phyloP scores from a whole-genome alignment of 2,113 vertebrate species.

The Hirundichthys speculiger region DNA sequence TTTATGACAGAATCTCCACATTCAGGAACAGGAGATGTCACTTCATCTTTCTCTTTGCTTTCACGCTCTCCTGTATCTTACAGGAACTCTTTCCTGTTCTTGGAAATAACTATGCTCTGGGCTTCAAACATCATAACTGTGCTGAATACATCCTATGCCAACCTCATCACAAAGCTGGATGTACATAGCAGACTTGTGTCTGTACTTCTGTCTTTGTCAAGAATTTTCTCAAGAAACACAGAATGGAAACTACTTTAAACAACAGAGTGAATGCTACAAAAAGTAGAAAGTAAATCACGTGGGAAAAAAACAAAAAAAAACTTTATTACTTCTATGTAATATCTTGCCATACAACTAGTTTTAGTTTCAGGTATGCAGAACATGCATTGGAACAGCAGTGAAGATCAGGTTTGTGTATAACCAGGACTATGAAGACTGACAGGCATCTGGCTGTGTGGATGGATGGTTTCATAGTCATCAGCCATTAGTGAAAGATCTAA shows the following conservation, averaged over 20 bases:
- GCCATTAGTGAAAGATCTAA: too few species aligned
- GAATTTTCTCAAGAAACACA: background rate
- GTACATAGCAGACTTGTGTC: constrained; percentile 3
- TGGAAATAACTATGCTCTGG: constrained; percentile 44
- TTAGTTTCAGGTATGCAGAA: too few species aligned
- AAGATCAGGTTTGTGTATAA: too few species aligned
- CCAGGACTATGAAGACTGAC: too few species aligned
- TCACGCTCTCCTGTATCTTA: constrained; percentile 4
- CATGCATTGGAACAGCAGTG: too few species aligned
- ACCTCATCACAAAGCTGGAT: background rate
- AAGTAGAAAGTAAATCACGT: too few species aligned
- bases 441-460: too few species aligned
- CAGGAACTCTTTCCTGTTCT: constrained; percentile 45
- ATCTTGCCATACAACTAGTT: too few species aligned
- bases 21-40: constrained; percentile 54
- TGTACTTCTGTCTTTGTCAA: background rate
- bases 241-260: background rate
- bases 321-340: too few species aligned
- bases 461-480: too few species aligned
- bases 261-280: background rate
- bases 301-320: too few species aligned
- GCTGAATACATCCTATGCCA: constrained; percentile 64
- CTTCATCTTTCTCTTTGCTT: constrained; percentile 9
- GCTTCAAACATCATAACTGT: constrained; percentile 81
- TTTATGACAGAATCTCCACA: constrained; percentile 50